A percentile compares a stretch with the other conserved stretches of the same genome.
These are phyloP conservation scores for Metallyticus violacea DNA, from an alignment of 2,888 invertebrate species.

Conservation along the genomic window DNA sequence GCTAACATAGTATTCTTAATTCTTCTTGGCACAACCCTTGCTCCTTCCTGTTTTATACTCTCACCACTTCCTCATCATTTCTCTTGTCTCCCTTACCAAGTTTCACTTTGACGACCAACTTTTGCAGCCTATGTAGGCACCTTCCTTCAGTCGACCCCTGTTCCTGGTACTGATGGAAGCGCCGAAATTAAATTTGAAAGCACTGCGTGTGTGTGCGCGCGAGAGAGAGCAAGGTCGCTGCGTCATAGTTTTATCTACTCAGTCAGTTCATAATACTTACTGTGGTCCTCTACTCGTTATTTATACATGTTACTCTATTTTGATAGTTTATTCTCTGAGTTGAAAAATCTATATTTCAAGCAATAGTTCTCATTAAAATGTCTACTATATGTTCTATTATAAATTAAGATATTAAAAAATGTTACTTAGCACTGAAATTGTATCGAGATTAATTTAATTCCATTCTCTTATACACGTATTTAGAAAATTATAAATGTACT, in stretches of 20 bases:
- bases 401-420: too few species aligned
- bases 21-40: neutral
- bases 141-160: neutral
- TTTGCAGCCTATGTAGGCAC: neutral
- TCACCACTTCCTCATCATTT: neutral
- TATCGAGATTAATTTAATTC: too few species aligned
- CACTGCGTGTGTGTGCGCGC: neutral
- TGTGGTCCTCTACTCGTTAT: too few species aligned
- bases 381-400: too few species aligned
- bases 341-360: too few species aligned
- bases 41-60: neutral
- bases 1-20: neutral
- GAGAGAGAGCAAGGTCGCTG: neutral
- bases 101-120: neutral
- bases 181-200: conserved; percentile 11
- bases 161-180: conserved; percentile 4
- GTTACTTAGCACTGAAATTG: too few species aligned
- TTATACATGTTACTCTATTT: too few species aligned
- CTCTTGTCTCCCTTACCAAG: neutral
- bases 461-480: too few species aligned
- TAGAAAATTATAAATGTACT: too few species aligned
- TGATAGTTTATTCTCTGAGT: too few species aligned
- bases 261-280: too few species aligned
- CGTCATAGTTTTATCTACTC: neutral
- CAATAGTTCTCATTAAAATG: too few species aligned